These are phyloP conservation scores for Scarus forsteni DNA, from an alignment of 2,797 vertebrate species.

Conservation along the genomic window DNA sequence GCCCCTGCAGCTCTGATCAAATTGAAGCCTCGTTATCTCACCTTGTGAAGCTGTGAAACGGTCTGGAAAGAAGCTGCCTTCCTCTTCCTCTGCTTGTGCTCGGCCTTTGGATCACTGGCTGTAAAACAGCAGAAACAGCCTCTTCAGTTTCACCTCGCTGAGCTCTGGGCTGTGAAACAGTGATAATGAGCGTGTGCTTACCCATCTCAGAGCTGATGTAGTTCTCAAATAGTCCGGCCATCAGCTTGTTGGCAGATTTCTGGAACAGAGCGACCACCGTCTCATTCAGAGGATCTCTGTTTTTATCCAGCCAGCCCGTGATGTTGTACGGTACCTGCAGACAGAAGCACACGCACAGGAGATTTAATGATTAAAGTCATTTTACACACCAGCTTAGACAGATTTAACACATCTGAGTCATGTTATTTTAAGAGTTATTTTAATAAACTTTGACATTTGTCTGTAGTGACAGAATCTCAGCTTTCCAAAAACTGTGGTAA, in stretches of 20 bases:
- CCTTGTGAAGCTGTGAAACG: slow-evolving; percentile 95
- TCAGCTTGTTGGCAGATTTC: slow-evolving; percentile 92
- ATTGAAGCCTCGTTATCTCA: slow-evolving; percentile 51
- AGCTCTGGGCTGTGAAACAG: neutral
- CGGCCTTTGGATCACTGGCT: slow-evolving; percentile 84
- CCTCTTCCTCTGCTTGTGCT: slow-evolving; percentile 91
- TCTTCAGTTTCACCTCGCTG: no score
- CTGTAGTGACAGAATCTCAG: no score
- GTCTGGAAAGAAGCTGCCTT: slow-evolving; percentile 96
- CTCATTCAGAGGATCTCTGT: slow-evolving; percentile 95
- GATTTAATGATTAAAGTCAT: no score
- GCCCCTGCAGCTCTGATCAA: neutral
- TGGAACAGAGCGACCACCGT: slow-evolving; percentile 91
- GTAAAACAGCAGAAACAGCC: slow-evolving; percentile 25
- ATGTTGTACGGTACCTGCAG: slow-evolving; percentile 94
- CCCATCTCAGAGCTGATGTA: slow-evolving; percentile 88
- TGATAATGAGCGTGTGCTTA: slow-evolving; percentile 33
- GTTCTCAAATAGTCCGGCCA: slow-evolving; percentile 91
- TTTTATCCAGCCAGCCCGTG: slow-evolving; percentile 93
- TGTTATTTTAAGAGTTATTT: no score
- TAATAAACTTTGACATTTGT: no score
- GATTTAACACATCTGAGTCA: no score
- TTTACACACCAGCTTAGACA: no score
- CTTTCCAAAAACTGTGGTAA: no score
- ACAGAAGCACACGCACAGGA: no score